These are phyloP conservation scores for Cygnus olor DNA, from an alignment of 2,797 vertebrate species.

Conservation along the genomic window DNA sequence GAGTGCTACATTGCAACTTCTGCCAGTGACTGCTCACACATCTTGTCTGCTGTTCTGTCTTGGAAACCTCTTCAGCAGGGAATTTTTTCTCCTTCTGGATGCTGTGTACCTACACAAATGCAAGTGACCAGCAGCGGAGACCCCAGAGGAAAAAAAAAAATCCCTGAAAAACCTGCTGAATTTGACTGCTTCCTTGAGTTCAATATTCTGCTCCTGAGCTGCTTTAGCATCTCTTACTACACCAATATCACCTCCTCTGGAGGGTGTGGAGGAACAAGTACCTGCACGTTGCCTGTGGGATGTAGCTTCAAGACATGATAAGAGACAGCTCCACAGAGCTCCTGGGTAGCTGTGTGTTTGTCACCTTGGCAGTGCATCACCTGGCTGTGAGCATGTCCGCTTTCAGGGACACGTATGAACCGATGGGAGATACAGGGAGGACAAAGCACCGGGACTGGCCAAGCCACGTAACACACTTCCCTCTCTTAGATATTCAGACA, in stretches of 20 bases:
- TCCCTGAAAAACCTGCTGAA: not conserved
- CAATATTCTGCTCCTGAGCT: not conserved
- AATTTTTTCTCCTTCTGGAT: not conserved
- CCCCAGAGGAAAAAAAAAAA: not conserved
- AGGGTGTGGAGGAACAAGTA: not conserved
- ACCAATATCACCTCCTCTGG: not conserved
- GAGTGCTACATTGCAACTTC: not conserved
- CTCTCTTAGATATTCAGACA: not conserved
- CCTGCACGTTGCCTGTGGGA: not conserved
- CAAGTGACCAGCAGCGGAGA: not conserved
- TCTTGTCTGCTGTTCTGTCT: not conserved
- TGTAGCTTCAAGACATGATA: not conserved
- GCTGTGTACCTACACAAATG: not conserved
- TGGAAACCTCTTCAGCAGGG: not conserved
- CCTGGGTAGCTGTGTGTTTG: not conserved
- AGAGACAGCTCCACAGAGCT: accelerated
- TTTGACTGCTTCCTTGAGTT: not conserved
- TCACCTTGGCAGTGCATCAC: not conserved
- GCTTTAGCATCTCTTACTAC: not conserved
- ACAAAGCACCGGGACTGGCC: not conserved
- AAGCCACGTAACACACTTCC: not conserved
- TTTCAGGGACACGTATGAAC: not conserved
- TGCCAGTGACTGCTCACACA: not conserved
- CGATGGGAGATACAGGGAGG: not conserved
- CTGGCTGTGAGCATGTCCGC: accelerated